A percentile compares a stretch with the other conserved stretches of the same genome.
Evolutionary conservation across 2,797 vertebrate species (phyloP).

Genomic region (Erethizon dorsatum): DNA sequence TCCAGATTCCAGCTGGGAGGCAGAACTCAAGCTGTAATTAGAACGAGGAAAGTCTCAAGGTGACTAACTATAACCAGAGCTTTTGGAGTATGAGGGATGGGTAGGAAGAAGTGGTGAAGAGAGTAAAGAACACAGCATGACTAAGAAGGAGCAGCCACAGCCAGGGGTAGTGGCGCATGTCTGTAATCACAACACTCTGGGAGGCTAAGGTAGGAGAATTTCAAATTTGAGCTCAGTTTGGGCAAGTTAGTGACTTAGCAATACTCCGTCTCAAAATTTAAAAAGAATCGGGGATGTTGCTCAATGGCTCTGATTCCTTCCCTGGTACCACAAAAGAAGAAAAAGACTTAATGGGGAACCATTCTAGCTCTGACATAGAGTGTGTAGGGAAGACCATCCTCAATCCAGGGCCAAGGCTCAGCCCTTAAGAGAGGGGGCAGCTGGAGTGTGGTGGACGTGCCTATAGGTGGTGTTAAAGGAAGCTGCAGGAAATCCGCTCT

Average conservation of each 20-base stretch:
- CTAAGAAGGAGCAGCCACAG: neutral
- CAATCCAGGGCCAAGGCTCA: neutral
- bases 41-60: neutral
- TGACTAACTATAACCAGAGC: accelerated
- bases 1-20: neutral
- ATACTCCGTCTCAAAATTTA: neutral
- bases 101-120: neutral
- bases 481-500: neutral
- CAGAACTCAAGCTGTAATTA: accelerated
- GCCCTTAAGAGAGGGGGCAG: accelerated
- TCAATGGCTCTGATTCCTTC: neutral
- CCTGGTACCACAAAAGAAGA: neutral
- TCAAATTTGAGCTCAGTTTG: neutral
- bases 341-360: neutral
- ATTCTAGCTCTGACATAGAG: neutral
- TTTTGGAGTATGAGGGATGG: no score
- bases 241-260: neutral
- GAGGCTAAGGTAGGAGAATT: neutral
- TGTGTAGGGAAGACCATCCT: neutral
- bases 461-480: no score
- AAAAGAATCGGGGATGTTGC: neutral
- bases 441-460: neutral
- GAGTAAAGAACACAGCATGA: neutral
- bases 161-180: neutral
- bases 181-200: neutral